Evolutionary conservation across 2,888 invertebrate species (phyloP).

Genomic region (Tetramorium bicarinatum): DNA sequence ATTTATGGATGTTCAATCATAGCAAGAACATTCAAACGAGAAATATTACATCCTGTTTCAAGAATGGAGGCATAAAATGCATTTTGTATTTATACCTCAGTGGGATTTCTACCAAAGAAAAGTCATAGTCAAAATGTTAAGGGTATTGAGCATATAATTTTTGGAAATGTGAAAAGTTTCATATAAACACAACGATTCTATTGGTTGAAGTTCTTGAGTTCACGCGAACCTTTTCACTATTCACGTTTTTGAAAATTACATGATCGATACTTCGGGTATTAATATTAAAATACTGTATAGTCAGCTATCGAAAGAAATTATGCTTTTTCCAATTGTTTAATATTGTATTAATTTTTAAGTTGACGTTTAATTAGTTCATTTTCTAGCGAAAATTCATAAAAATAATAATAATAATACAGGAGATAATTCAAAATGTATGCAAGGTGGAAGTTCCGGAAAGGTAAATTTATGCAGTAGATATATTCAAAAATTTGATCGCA

Average conservation of each 20-base stretch:
- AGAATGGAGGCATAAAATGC: neutral
- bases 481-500: neutral
- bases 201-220: too few relatives aligned
- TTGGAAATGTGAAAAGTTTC: too few relatives aligned
- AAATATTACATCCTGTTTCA: neutral
- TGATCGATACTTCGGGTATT: neutral
- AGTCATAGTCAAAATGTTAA: neutral
- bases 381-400: neutral
- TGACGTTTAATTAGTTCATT: neutral
- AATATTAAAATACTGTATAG: neutral
- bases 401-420: conserved; percentile 16
- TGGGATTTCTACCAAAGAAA: neutral
- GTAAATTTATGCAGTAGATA: neutral
- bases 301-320: neutral
- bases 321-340: neutral
- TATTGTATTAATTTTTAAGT: neutral
- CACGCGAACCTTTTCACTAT: too few relatives aligned
- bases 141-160: too few relatives aligned
- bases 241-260: too few relatives aligned
- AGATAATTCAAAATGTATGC: neutral
- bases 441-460: neutral
- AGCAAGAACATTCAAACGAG: neutral
- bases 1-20: conserved; percentile 10
- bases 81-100: neutral
- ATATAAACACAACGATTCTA: too few relatives aligned